A percentile compares a stretch with the other conserved stretches of the same genome.
These are phyloP conservation scores for mouse (Mus musculus) DNA, from an alignment of 2,113 vertebrate species.

Conservation along the genomic window DNA sequence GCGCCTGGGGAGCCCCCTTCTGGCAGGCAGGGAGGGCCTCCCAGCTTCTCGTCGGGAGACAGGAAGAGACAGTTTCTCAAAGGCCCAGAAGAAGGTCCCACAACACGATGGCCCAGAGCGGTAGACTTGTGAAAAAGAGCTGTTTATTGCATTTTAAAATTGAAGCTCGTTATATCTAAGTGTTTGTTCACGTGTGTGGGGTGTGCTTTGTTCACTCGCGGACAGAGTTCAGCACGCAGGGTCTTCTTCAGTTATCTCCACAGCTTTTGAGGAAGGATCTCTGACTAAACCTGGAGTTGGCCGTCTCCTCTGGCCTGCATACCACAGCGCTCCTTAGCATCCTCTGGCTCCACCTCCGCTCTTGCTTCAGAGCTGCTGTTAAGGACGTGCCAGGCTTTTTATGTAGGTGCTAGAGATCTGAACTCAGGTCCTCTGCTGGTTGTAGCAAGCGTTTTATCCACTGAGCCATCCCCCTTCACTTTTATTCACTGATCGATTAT, in stretches of 20 bases:
- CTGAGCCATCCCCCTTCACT: neutral
- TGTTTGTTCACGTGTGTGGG: neutral
- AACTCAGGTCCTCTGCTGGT: neutral
- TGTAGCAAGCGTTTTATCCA: neutral
- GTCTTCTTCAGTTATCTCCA: neutral
- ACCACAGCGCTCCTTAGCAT: neutral
- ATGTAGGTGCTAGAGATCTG: neutral
- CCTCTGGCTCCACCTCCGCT: neutral
- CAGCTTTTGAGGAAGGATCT: neutral
- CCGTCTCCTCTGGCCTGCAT: neutral
- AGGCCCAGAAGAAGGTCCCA: constrained; percentile 13
- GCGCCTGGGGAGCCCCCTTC: constrained; percentile 1
- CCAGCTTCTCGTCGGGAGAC: neutral
- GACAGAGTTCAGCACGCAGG: neutral
- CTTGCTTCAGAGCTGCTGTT: neutral
- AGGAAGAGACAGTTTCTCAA: constrained; percentile 51
- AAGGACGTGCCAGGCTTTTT: neutral
- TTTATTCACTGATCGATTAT: neutral
- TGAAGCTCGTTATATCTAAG: neutral
- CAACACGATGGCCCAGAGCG: neutral
- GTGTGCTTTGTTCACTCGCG: neutral
- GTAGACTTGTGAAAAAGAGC: neutral
- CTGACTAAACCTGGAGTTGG: neutral
- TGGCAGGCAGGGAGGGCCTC: neutral
- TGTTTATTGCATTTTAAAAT: neutral